Evolutionary conservation across 2,888 invertebrate species (phyloP).

Genomic region (Camptogramma bilineatum): DNA sequence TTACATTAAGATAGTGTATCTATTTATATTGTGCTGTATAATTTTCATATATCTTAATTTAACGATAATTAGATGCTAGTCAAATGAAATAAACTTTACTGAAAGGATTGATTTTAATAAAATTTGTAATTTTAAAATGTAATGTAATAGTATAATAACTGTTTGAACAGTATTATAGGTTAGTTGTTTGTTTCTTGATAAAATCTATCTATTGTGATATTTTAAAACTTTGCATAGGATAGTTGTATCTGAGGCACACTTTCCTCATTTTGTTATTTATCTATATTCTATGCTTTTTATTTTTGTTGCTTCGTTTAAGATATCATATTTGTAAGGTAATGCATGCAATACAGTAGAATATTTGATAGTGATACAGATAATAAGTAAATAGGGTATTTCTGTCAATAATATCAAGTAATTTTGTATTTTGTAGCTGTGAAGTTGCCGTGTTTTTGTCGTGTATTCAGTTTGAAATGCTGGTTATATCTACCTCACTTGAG

Average conservation of each 20-base stretch:
- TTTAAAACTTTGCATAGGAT: conserved; percentile 61
- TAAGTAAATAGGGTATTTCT: conserved; percentile 34
- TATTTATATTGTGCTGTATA: conserved; percentile 22
- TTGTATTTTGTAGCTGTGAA: conserved; percentile 18
- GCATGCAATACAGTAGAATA: conserved; percentile 36
- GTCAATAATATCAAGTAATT: conserved; percentile 34
- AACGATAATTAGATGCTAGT: conserved; percentile 79
- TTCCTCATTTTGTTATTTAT: conserved; percentile 36
- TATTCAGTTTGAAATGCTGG: background rate
- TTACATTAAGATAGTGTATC: conserved; percentile 11
- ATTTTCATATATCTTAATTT: conserved; percentile 47
- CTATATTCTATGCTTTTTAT: conserved; percentile 40
- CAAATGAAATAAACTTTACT: conserved; percentile 77
- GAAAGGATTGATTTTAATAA: conserved; percentile 69
- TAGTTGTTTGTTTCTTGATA: conserved; percentile 73
- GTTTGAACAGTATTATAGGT: conserved; percentile 83
- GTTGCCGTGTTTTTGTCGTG: conserved; percentile 18
- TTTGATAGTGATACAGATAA: conserved; percentile 22
- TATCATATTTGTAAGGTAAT: conserved; percentile 29
- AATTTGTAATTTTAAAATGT: conserved; percentile 63
- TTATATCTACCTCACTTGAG: conserved; percentile 13
- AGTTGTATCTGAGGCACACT: conserved; percentile 52
- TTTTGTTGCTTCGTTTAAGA: conserved; percentile 29
- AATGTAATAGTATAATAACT: conserved; percentile 67
- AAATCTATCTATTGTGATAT: conserved; percentile 76